Evolutionary conservation across 2,797 vertebrate genomes (phyloP), one percentile per base, ranked within the genome.

Genomic region (Zalophus californianus): DNA sequence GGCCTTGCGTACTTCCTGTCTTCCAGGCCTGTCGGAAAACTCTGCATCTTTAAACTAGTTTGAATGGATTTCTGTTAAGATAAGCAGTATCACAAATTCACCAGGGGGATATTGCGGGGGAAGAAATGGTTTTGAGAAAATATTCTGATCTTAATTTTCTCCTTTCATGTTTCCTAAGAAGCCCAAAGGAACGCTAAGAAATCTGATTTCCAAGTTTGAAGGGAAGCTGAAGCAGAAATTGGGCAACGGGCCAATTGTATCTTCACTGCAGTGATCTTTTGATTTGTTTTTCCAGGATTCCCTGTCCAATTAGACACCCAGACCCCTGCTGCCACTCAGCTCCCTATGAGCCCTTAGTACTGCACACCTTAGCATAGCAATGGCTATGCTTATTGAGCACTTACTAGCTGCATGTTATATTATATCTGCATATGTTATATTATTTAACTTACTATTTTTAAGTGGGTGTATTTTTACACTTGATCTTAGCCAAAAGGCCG

Each of bases 31-130:
- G 29, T 48, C 21, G 50, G 64, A 85, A 88, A 64, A 25, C 21
- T 41, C 50, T 56, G 16, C 66, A 13, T 91, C 72, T 52, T 93
- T 56, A 50, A 75, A 25, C 80, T 60, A 25, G 35, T 62, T 88
- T 72, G 73, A 72, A 25, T 91, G 14, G 1, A 88, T 90, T 96
- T 93, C 90, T 96, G 25, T 86, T 95, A 79, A 86, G 38, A 96
- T 56, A 86, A 73, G 41, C 35, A 73, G 20, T 73, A 66, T 54
- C 88, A 92, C 60, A 72, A 56, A 60, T 87, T 90, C 12, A 92
- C 64, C 25, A 54, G 41, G 38, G n/a, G 44, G 95, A 62, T 83
- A 62, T 60, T 48, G 52, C 32, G 7, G 20, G 11, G 20, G 7
- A 25, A 38, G 21, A n/a, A 41, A 38, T 32, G 1, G 32, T 68